These are phyloP conservation scores for Melinaea menophilus DNA, from an alignment of 2,888 invertebrate species.

Conservation along the genomic window DNA sequence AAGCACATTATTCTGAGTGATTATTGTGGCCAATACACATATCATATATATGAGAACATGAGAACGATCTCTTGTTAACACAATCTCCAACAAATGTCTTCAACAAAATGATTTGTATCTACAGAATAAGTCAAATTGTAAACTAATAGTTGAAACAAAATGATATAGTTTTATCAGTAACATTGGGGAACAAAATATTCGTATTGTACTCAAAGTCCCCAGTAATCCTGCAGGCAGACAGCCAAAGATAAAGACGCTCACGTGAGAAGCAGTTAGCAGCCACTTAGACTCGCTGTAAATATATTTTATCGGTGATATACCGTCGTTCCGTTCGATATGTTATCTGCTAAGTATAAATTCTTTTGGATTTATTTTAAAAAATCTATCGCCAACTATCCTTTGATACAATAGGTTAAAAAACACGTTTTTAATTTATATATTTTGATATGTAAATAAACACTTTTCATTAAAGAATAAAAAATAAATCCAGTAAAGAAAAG, in stretches of 20 bases:
- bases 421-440: not conserved
- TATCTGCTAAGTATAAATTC: slow-evolving; percentile 10
- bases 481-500: slow-evolving; percentile 23
- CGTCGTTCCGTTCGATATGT: slow-evolving; percentile 9
- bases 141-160: not conserved
- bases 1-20: too few species aligned
- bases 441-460: slow-evolving; percentile 8
- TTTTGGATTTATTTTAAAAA: not conserved
- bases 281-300: slow-evolving; percentile 20
- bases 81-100: too few species aligned
- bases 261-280: slow-evolving; percentile 32
- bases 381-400: not conserved
- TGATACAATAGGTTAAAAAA: not conserved
- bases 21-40: too few species aligned
- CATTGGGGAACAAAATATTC: slow-evolving; percentile 5
- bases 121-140: not conserved
- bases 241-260: slow-evolving; percentile 36
- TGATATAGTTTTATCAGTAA: slow-evolving; percentile 1
- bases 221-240: slow-evolving; percentile 32
- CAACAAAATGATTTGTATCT: not conserved
- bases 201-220: slow-evolving; percentile 5
- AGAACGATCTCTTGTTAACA: too few species aligned
- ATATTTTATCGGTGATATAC: slow-evolving; percentile 27
- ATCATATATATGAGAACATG: too few species aligned
- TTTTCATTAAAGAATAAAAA: slow-evolving; percentile 10